phyloP scores from a whole-genome alignment of 2,797 vertebrate species.

The Danio albolineatus region DNA sequence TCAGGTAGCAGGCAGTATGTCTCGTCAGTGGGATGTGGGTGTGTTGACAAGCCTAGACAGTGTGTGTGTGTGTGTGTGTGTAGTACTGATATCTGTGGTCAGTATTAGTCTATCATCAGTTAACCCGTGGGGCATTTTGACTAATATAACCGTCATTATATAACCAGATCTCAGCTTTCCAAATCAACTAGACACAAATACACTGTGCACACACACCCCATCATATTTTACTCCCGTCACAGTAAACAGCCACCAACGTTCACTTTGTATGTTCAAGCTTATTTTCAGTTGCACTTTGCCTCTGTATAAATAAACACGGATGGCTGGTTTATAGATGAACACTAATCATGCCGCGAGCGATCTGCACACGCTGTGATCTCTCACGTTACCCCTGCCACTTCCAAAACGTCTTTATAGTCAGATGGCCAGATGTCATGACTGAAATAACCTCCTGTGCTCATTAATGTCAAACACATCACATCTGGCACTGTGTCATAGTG shows the following conservation, averaged over 20 bases:
- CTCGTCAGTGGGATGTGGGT: not conserved
- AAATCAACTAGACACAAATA: not conserved
- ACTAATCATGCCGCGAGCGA: not conserved
- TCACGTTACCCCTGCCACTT: slow-evolving; percentile 2
- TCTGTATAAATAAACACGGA: not conserved
- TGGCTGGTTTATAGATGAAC: slow-evolving; percentile 13
- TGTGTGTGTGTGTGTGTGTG: not conserved
- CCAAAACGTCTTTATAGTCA: slow-evolving; percentile 28
- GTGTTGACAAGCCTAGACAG: not conserved
- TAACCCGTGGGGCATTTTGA: slow-evolving; percentile 26
- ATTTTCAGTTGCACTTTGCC: slow-evolving; percentile 20
- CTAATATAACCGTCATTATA: slow-evolving; percentile 22
- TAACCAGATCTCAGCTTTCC: not conserved
- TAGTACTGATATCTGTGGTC: not conserved
- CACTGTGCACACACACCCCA: not conserved
- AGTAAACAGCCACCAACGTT: not conserved
- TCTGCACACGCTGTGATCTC: slow-evolving; percentile 12
- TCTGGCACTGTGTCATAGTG: not conserved
- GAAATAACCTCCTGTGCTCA: slow-evolving; percentile 17
- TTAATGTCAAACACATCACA: slow-evolving; percentile 22
- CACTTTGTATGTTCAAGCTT: not conserved
- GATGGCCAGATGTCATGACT: slow-evolving; percentile 12
- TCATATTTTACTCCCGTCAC: not conserved
- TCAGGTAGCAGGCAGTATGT: slow-evolving; percentile 24
- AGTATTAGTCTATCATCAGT: slow-evolving; percentile 22